Evolutionary conservation across 2,888 invertebrate genomes (phyloP).

Genomic region (Andricus quercusramuli): DNA sequence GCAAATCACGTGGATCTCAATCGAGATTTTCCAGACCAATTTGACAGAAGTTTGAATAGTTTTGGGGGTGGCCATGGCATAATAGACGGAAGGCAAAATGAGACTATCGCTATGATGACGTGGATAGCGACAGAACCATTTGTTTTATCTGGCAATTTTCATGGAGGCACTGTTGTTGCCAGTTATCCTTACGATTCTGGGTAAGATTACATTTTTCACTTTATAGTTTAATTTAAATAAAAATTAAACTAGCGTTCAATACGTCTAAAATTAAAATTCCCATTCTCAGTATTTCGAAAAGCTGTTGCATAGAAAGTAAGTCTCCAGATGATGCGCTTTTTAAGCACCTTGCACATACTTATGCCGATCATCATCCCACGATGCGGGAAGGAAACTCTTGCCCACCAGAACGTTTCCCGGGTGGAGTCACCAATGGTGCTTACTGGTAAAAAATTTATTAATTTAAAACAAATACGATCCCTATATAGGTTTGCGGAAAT

Average conservation of each 20-base stretch:
- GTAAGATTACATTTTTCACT: slow-evolving; percentile 77
- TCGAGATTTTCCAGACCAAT: slow-evolving; percentile 96
- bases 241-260: neutral
- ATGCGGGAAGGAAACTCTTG: slow-evolving; percentile 90
- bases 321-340: slow-evolving; percentile 92
- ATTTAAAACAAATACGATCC: neutral
- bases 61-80: slow-evolving; percentile 79
- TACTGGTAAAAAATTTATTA: slow-evolving; percentile 85
- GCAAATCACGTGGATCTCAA: slow-evolving; percentile 91
- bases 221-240: neutral
- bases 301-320: slow-evolving; percentile 86
- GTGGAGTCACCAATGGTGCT: slow-evolving; percentile 95
- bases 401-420: slow-evolving; percentile 85
- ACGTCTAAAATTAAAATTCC: neutral
- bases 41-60: slow-evolving; percentile 79
- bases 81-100: slow-evolving; percentile 86
- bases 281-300: slow-evolving; percentile 79
- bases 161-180: slow-evolving; percentile 98
- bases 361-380: slow-evolving; percentile 86
- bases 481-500: no score
- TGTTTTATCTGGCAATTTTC: slow-evolving; percentile 95
- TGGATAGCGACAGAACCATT: slow-evolving; percentile 94
- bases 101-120: slow-evolving; percentile 92
- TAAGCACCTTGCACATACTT: slow-evolving; percentile 87
- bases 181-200: slow-evolving; percentile 97